A percentile compares a stretch with the other conserved stretches of the same genome.
phyloP scores from a whole-genome alignment of 2,797 vertebrate species.

The Nannoperca obscura region DNA sequence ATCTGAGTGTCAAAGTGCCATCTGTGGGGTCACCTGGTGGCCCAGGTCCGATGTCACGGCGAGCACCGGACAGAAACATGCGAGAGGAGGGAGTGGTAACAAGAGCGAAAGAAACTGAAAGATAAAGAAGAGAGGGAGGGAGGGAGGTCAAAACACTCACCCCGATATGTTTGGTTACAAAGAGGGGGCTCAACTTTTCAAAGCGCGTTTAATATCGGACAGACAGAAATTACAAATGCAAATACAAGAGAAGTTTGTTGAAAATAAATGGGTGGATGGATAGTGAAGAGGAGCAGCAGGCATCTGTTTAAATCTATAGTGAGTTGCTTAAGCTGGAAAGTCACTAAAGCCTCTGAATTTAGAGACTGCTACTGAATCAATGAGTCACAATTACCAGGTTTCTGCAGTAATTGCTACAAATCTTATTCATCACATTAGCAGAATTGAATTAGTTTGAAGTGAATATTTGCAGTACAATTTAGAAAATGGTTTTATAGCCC shows the following conservation, averaged over 20 bases:
- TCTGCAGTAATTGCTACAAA: conserved; percentile 29
- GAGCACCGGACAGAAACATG: conserved; percentile 59
- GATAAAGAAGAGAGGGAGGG: conserved; percentile 43
- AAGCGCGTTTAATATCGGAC: conserved; percentile 13
- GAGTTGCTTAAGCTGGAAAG: conserved; percentile 41
- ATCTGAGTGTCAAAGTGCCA: conserved; percentile 87
- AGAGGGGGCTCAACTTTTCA: conserved; percentile 52
- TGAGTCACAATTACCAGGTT: conserved; percentile 33
- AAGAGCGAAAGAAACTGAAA: conserved; percentile 53
- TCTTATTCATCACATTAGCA: conserved; percentile 18
- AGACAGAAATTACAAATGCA: conserved; percentile 8
- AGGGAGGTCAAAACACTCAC: conserved; percentile 68
- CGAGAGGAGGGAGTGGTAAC: conserved; percentile 35
- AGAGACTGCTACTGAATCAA: conserved; percentile 27
- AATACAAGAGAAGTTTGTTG: conserved; percentile 14
- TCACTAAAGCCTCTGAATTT: conserved; percentile 28
- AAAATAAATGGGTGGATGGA: conserved; percentile 7
- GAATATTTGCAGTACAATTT: conserved; percentile 3
- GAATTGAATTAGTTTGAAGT: conserved; percentile 19
- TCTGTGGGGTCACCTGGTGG: conserved; percentile 85
- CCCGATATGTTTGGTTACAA: conserved; percentile 39
- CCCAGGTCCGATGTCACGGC: conserved; percentile 65
- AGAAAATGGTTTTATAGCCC: background rate
- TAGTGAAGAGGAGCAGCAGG: conserved; percentile 14
- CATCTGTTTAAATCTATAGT: conserved; percentile 37